phyloP scores from a whole-genome alignment of 2,113 vertebrate genomes.

The Rhineura floridana region DNA sequence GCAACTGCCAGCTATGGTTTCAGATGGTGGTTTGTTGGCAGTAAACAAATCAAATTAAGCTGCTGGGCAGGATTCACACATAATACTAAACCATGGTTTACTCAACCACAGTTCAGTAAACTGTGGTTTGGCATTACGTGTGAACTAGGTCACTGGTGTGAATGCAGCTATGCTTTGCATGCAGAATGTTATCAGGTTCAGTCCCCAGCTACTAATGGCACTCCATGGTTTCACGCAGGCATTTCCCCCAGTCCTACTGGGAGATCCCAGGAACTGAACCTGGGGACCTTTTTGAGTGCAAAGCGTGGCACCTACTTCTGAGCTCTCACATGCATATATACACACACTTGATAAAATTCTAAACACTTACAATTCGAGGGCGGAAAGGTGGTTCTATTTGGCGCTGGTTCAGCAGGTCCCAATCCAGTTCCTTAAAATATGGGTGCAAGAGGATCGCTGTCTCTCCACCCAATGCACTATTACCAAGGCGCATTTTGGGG shows the following conservation, averaged over 20 bases:
- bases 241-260: neutral
- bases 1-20: too few species aligned
- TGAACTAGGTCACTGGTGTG: too few species aligned
- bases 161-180: too few species aligned
- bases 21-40: too few species aligned
- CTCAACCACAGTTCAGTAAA: too few species aligned
- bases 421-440: slow-evolving; percentile 90
- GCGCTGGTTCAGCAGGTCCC: slow-evolving; percentile 88
- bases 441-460: slow-evolving; percentile 83
- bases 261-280: neutral
- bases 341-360: neutral
- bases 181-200: too few species aligned
- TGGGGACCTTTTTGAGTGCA: neutral
- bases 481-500: slow-evolving; percentile 88
- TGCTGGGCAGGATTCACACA: too few species aligned
- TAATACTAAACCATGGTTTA: too few species aligned
- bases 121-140: too few species aligned
- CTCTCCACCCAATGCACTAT: slow-evolving; percentile 84
- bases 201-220: too few species aligned
- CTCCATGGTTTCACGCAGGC: neutral
- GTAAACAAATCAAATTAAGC: too few species aligned
- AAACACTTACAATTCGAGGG: slow-evolving; percentile 88
- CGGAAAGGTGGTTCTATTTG: slow-evolving; percentile 93
- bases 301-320: neutral
- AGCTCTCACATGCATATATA: neutral